Percentiles rank a stretch among this genome's conserved stretches.
Evolutionary conservation across 2,888 invertebrate species (phyloP).

Genomic region (Mimumesa dahlbomi): DNA sequence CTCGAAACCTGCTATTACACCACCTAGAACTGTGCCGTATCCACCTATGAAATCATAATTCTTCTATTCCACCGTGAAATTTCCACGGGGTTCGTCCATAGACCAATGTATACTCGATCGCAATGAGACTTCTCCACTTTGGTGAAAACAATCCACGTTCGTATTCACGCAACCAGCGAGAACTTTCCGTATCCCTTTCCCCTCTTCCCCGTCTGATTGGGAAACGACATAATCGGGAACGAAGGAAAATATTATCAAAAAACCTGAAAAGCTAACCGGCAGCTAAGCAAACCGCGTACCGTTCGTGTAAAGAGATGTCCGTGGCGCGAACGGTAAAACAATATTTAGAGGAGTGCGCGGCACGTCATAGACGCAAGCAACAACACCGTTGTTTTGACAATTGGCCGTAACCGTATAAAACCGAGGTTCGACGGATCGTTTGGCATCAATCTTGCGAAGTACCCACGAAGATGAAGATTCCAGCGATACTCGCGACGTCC

Average conservation of each 20-base stretch:
- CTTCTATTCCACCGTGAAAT: no score
- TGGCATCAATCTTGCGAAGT: conserved; percentile 54
- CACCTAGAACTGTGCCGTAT: no score
- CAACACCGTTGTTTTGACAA: conserved; percentile 47
- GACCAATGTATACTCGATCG: no score
- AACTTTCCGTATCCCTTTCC: not conserved
- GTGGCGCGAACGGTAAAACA: conserved; percentile 4
- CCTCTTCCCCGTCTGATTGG: not conserved
- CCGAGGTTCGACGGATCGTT: not conserved
- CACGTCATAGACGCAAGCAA: not conserved
- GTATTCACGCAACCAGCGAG: no score
- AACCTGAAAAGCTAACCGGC: not conserved
- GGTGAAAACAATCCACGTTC: no score
- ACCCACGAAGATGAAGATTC: conserved; percentile 55
- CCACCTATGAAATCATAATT: no score
- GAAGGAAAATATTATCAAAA: conserved; percentile 1
- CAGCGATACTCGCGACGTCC: conserved; percentile 45
- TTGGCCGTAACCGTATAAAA: conserved; percentile 47
- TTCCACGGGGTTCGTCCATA: no score
- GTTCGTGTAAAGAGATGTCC: conserved; percentile 14
- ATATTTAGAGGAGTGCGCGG: conserved; percentile 26
- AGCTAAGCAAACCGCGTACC: conserved; percentile 24
- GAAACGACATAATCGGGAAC: conserved; percentile 1
- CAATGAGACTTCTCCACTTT: no score
- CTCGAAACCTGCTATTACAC: no score